phyloP scores from a whole-genome alignment of 2,113 vertebrate species.

The Todiramphus chloris region DNA sequence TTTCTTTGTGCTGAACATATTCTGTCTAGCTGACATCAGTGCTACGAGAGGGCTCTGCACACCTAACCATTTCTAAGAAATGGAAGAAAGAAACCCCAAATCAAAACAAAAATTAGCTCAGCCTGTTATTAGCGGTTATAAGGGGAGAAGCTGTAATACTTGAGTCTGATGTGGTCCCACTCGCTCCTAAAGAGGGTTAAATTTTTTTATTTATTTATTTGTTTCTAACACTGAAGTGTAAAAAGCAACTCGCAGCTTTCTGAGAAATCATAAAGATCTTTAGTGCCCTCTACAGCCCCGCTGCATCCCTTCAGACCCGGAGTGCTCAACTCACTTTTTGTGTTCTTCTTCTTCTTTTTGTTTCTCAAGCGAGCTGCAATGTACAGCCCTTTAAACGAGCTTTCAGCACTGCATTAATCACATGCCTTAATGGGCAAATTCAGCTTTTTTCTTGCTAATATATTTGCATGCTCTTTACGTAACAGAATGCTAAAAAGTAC shows the following conservation, averaged over 20 bases:
- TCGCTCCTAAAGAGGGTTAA: slow-evolving; percentile 41
- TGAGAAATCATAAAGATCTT: slow-evolving; percentile 50
- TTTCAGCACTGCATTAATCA: slow-evolving; percentile 71
- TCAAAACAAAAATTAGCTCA: slow-evolving; percentile 40
- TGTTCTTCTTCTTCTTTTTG: background rate
- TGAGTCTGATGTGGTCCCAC: slow-evolving; percentile 35
- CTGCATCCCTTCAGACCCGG: background rate
- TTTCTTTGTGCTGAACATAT: background rate
- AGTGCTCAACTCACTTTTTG: rapidly evolving
- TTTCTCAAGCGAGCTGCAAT: slow-evolving; percentile 12
- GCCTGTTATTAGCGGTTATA: slow-evolving; percentile 28
- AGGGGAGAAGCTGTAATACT: slow-evolving; percentile 42
- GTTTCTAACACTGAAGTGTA: background rate
- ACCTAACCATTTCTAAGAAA: background rate
- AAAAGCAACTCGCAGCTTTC: background rate
- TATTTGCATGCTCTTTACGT: slow-evolving; percentile 14
- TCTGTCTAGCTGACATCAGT: background rate
- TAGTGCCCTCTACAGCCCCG: slow-evolving; percentile 64
- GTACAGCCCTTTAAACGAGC: background rate
- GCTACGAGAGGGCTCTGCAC: background rate
- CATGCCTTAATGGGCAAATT: slow-evolving; percentile 18
- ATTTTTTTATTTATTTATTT: background rate
- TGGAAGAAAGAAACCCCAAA: slow-evolving; percentile 43
- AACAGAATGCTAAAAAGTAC: background rate
- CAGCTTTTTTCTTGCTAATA: background rate